A percentile compares a stretch with the other conserved stretches of the same genome.
These are phyloP conservation scores for Chaunax sp. DNA, from an alignment of 2,797 vertebrate genomes.

Conservation along the genomic window DNA sequence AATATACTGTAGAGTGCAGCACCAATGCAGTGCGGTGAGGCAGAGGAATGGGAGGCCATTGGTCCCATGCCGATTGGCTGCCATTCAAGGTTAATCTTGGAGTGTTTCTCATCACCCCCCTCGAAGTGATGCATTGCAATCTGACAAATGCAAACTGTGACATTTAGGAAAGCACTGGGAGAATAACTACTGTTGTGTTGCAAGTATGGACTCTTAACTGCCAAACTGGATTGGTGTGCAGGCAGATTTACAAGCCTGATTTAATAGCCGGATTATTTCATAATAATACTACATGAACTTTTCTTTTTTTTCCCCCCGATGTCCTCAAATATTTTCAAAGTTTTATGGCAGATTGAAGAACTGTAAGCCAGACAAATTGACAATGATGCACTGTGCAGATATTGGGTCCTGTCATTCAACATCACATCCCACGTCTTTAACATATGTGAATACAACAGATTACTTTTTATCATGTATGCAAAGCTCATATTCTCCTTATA, in stretches of 20 bases:
- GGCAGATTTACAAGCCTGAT: constrained; percentile 64
- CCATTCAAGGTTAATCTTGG: constrained; percentile 85
- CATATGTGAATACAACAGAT: constrained; percentile 9
- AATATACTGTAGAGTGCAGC: constrained; percentile 77
- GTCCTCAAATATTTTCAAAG: constrained; percentile 25
- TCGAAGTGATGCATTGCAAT: constrained; percentile 85
- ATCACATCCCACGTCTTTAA: constrained; percentile 3
- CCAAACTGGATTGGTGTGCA: constrained; percentile 73
- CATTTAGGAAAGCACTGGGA: constrained; percentile 84
- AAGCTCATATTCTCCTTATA: constrained; percentile 32
- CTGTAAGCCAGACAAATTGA: constrained; percentile 8
- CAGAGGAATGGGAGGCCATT: constrained; percentile 75
- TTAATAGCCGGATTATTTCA: constrained; percentile 63
- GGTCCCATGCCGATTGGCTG: constrained; percentile 83
- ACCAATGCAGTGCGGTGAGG: constrained; percentile 56
- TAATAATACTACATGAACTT: constrained; percentile 45
- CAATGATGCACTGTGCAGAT: neutral
- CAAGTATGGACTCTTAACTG: constrained; percentile 73
- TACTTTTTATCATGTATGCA: constrained; percentile 30
- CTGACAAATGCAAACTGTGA: constrained; percentile 86
- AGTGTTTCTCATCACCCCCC: constrained; percentile 82
- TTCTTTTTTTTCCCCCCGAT: constrained; percentile 5
- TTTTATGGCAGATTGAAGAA: constrained; percentile 14
- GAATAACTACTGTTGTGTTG: constrained; percentile 77
- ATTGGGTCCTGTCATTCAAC: neutral